Evolutionary conservation across 2,113 vertebrate genomes (phyloP).

Genomic region (Poicephalus meyeri): DNA sequence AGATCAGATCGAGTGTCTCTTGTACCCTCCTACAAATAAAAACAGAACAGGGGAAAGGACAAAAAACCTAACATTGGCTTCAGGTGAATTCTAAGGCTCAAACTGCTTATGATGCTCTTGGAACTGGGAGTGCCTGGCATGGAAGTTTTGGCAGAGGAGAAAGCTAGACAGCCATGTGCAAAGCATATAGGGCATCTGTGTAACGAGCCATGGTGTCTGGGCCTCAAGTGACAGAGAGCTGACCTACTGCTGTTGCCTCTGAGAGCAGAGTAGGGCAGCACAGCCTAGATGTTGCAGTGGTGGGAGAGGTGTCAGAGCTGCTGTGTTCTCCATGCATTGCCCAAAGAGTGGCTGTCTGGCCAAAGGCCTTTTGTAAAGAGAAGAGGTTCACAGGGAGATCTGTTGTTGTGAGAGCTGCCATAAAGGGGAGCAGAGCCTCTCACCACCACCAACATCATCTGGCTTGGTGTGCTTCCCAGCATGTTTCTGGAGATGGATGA

Average conservation of each 20-base stretch:
- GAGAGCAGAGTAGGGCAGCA: no score
- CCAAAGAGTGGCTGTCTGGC: not conserved
- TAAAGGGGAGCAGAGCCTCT: not conserved
- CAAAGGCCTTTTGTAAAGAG: not conserved
- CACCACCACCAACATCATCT: not conserved
- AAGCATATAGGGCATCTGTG: not conserved
- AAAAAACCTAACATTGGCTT: rapidly evolving
- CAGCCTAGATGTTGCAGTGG: not conserved
- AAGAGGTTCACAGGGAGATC: not conserved
- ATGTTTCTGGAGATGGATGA: not conserved
- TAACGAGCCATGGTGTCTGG: rapidly evolving
- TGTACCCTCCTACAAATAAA: not conserved
- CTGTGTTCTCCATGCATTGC: rapidly evolving
- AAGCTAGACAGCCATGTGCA: no score
- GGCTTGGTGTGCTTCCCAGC: not conserved
- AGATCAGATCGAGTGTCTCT: not conserved
- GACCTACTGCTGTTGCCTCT: not conserved
- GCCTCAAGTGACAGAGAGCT: rapidly evolving
- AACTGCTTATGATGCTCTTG: not conserved
- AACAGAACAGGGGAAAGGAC: not conserved
- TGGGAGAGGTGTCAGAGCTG: not conserved
- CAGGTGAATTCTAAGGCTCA: not conserved
- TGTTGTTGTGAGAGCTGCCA: not conserved
- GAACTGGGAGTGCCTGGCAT: not conserved
- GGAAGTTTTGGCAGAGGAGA: not conserved